Percentiles rank a stretch among this genome's conserved stretches.
Conservation (phyloP, 2,888 invertebrate species). For the Drosophila paramelanica region DNA sequence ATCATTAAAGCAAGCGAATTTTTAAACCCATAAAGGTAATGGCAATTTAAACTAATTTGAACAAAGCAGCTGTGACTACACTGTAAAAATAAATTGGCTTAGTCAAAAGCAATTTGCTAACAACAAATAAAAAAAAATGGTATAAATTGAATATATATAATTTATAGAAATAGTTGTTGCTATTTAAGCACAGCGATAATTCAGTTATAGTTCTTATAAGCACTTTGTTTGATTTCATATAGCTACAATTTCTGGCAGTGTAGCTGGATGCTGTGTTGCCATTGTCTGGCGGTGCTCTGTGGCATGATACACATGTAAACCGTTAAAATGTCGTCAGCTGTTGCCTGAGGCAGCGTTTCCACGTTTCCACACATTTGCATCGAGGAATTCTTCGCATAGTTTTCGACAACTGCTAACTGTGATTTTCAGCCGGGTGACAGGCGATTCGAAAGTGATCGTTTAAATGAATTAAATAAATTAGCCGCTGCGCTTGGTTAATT, state of each 20-base stretch:
- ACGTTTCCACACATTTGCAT: constrained; percentile 43
- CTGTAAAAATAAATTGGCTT: constrained; percentile 14
- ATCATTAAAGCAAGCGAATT: neutral
- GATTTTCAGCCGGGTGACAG: constrained; percentile 28
- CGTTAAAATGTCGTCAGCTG: constrained; percentile 56
- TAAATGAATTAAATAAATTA: constrained; percentile 67
- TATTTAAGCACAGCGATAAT: too few relatives aligned
- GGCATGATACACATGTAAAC: constrained; percentile 62
- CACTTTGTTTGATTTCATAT: too few relatives aligned
- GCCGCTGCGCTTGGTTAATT: constrained; percentile 29
- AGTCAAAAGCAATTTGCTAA: neutral
- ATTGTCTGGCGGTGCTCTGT: constrained; percentile 2
- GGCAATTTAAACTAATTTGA: constrained; percentile 19
- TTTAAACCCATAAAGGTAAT: constrained; percentile 25
- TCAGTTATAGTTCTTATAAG: too few relatives aligned
- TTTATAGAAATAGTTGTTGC: too few relatives aligned
- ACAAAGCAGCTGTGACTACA: constrained; percentile 10
- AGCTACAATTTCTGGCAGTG: constrained; percentile 8
- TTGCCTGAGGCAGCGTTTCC: constrained; percentile 13
- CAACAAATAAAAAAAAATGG: too few relatives aligned
- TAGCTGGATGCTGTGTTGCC: neutral
- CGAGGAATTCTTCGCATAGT: constrained; percentile 58
- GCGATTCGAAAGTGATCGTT: constrained; percentile 61
- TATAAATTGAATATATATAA: too few relatives aligned
- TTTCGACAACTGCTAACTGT: constrained; percentile 20